Conservation (phyloP, 2,113 vertebrate species). For the Albula glossodonta region DNA sequence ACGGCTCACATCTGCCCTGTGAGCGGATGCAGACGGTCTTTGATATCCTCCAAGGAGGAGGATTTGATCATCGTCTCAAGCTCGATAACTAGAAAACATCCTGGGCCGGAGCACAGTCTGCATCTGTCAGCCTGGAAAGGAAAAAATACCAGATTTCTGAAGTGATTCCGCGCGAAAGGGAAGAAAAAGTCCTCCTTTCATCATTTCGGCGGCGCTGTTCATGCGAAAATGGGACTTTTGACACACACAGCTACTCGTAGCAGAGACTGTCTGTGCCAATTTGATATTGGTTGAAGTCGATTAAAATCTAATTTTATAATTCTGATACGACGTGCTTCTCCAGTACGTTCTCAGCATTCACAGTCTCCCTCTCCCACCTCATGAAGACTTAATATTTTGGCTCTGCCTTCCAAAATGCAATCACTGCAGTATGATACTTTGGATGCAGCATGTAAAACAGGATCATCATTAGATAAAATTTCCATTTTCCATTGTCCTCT, state of each 20-base stretch:
- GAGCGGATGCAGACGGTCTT: conserved; percentile 57
- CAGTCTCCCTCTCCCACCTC: neutral
- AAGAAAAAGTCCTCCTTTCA: conserved; percentile 5
- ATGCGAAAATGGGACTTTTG: neutral
- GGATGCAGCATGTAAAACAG: too few relatives aligned
- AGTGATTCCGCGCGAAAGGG: conserved; percentile 19
- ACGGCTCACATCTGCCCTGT: conserved; percentile 47
- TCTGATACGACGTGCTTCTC: neutral
- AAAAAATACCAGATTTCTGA: conserved; percentile 30
- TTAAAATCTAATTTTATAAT: conserved; percentile 1
- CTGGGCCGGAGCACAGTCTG: conserved; percentile 50
- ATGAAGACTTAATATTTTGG: neutral
- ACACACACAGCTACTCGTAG: neutral
- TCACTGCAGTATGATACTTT: neutral
- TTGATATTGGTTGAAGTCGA: neutral
- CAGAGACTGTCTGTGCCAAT: neutral
- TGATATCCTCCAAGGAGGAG: conserved; percentile 60
- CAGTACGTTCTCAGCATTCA: neutral
- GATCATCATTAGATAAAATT: neutral
- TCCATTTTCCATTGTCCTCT: neutral
- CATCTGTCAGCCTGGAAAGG: conserved; percentile 28
- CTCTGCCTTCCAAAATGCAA: neutral
- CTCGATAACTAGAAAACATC: conserved; percentile 60
- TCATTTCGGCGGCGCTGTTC: neutral
- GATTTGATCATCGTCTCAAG: conserved; percentile 67